phyloP scores from a whole-genome alignment of 92 coral and sea anemone species.

The Anthopleura xanthogrammica region DNA sequence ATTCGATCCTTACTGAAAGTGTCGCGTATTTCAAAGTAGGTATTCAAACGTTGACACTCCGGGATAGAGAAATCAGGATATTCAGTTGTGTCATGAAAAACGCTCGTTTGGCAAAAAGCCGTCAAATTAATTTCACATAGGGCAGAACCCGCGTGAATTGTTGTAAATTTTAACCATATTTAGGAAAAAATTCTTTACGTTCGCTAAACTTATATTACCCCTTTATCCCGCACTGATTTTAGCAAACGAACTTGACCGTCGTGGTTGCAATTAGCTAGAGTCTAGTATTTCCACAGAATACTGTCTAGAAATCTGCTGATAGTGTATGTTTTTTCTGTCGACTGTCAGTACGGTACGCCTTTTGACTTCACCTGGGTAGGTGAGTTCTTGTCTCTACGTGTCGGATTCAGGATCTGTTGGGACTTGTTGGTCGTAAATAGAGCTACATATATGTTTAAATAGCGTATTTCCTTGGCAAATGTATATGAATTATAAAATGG shows the following conservation, averaged over 20 bases:
- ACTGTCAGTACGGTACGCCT: neutral
- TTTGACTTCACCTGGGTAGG: neutral
- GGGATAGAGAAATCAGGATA: neutral
- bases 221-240: neutral
- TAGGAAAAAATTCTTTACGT: neutral
- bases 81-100: neutral
- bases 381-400: neutral
- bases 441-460: neutral
- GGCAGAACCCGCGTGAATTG: neutral
- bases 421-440: neutral
- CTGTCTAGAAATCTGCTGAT: neutral
- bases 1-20: too few relatives aligned
- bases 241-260: neutral
- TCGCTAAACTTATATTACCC: neutral
- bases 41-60: too few relatives aligned
- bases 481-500: neutral
- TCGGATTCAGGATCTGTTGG: neutral
- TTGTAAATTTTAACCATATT: neutral
- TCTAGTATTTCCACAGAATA: neutral
- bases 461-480: neutral
- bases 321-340: neutral
- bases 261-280: neutral
- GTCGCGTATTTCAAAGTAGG: too few relatives aligned
- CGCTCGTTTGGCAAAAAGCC: neutral
- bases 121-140: neutral